Base-by-base conservation (phyloP, 2,888 invertebrate species). In the Embidobia sp. region DNA sequence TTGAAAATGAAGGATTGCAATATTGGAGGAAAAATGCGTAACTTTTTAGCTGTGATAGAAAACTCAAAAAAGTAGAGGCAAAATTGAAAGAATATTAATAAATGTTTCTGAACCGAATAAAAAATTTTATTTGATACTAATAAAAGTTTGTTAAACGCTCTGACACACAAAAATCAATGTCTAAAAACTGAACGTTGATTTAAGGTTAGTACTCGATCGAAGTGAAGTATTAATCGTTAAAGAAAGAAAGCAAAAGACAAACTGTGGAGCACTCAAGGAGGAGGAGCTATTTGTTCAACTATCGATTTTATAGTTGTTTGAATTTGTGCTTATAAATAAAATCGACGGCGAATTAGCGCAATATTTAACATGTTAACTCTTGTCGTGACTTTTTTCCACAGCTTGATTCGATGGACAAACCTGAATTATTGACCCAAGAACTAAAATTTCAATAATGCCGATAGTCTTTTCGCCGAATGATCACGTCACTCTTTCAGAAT, bases 401-500 rank as follows among this genome's bases (percentile, higher is more conserved):
- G 1, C 10, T 22, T 10, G 35, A 22, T 16, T 44, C 35, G 31
- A 44, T 31, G 46, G 29, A 44, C 53, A 33, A 67, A 46, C 27
- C 13, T 3, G 40, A 57, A 67, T 57, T 67, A 67, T 67, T 67
- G 51, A 64, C 51, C 22, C 48, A 64, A 51, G 64, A 48, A 57
- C 31, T 67, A 35, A 57, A 67, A 57, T 57, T 67, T 48, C 67
- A 67, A 69, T 69, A 69, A 59, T 69, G 33, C 19, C 42, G 37
- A 69, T 69, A 67, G 67, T 37, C 37, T 67, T 67, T 57, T 29
- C 31, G 37, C 27, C 57, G 13, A 67, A 57, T 48, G 48, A 53
- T 55, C 57, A 67, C 57, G 67, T 57, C 67, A 57, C 55, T 67
- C 67, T 40, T 67, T 48, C 29, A 46, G 57, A 67, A 46, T 57